Base-by-base conservation (phyloP, 2,888 invertebrate genomes). In the Meiosimyza decipiens region DNA sequence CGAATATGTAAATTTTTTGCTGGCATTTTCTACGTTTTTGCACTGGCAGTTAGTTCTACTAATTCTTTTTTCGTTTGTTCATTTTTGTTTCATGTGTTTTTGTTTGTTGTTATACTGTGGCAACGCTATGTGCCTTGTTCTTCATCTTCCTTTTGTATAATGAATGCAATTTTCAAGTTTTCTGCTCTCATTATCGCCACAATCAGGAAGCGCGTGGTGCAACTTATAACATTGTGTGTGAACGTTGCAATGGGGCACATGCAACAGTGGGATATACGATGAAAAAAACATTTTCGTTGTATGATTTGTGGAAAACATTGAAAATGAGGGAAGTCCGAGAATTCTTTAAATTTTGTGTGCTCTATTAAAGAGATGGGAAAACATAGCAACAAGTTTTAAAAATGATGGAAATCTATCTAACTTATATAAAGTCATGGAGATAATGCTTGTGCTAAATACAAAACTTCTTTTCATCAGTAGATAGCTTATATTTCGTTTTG, bases 91-190 rank as follows among this genome's bases (percentile, higher is more conserved):
- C 68, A n/a, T n/a, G n/a, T 64, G n/a, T n/a, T 6, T 11, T 9
- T 60, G 1, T 22, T 22, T 22, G 22, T 60, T 33, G 18, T n/a
- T 22, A 49, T 33, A 66, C 54, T 72, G 60, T 72, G 66, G 67
- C 66, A 67, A 60, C 72, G 18, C 33, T 22, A 40, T n/a, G 65
- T 63, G 55, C 52, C 63, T 69, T 59, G 50, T 50, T 69, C 50
- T 47, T n/a, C 16, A 51, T 47, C 47, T 57, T 47, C 22, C 57
- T 67, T 28, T 59, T 76, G 75, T 77, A 80, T 85, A 85, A 85
- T 85, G 84, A 85, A 84, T 83, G 84, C 84, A 82, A 83, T 83
- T 83, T 83, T 80, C 79, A 79, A 79, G 79, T 80, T 80, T 77
- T 79, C 78, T 79, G 80, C 79, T 77, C 81, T 81, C 81, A 81